phyloP scores from a whole-genome alignment of 1,140 invertebrate genomes.

The Wasmannia auropunctata region DNA sequence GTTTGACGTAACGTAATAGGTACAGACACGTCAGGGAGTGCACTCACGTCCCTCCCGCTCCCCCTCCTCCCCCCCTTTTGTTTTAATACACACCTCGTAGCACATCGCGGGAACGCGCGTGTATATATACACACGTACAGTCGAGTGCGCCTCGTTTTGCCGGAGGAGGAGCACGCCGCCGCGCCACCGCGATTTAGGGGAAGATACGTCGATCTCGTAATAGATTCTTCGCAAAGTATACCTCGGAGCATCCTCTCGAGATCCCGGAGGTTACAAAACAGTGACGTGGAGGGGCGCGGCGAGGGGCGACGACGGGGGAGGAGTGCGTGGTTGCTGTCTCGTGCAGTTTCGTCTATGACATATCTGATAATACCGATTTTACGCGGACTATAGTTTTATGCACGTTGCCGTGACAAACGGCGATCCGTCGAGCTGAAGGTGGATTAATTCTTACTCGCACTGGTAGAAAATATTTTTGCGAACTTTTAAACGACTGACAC shows the following conservation, averaged over 20 bases:
- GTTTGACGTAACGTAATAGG: slow-evolving; percentile 78
- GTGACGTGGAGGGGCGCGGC: neutral
- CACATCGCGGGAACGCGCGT: neutral
- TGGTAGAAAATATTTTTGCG: neutral
- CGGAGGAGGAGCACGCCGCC: neutral
- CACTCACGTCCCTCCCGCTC: neutral
- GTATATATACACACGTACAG: no score
- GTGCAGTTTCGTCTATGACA: neutral
- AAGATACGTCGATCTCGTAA: slow-evolving; percentile 24
- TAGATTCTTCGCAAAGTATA: slow-evolving; percentile 40
- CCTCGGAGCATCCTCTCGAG: neutral
- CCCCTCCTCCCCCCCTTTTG: slow-evolving; percentile 5
- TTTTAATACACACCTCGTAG: slow-evolving; percentile 23
- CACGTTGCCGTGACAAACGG: neutral
- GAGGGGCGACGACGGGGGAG: neutral
- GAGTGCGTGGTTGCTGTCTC: neutral
- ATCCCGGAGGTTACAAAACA: slow-evolving; percentile 13
- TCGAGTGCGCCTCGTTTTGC: neutral
- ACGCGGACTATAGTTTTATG: neutral
- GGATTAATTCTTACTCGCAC: slow-evolving; percentile 5
- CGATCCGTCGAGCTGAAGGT: neutral
- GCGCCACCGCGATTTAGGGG: neutral
- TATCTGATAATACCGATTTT: slow-evolving; percentile 1
- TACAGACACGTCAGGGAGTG: slow-evolving; percentile 68
- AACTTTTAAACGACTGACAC: neutral